Percentiles rank a stretch among this genome's conserved stretches.
phyloP scores from a whole-genome alignment of 2,113 vertebrate genomes.

The Erythrocercus mccallii region DNA sequence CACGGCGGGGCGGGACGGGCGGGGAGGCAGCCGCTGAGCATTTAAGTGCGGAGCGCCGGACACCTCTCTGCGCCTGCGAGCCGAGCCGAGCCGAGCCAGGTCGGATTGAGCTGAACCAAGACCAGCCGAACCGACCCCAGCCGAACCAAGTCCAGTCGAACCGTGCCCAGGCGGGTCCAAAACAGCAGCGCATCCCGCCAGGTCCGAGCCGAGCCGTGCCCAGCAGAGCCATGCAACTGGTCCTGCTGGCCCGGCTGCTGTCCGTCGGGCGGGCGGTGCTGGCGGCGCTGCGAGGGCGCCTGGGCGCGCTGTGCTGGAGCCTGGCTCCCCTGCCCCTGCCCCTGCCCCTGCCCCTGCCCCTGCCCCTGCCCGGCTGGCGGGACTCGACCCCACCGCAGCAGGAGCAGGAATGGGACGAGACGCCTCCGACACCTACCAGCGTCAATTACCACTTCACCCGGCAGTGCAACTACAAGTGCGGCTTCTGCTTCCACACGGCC shows the following conservation, averaged over 20 bases:
- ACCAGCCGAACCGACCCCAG: rapidly evolving
- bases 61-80: background rate
- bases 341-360: background rate
- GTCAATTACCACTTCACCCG: slow-evolving; percentile 96
- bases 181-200: background rate
- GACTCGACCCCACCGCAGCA: background rate
- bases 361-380: background rate
- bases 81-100: background rate
- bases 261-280: background rate
- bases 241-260: background rate
- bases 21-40: background rate
- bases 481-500: slow-evolving; percentile 96
- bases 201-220: background rate
- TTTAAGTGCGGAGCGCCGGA: background rate
- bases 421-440: slow-evolving; percentile 72
- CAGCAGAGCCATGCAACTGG: background rate
- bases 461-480: slow-evolving; percentile 92
- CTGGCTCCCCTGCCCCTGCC: background rate
- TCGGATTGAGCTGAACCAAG: background rate
- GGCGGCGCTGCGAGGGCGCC: background rate
- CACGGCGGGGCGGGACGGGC: too few relatives aligned
- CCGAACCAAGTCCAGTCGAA: background rate
- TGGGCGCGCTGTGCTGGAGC: slow-evolving; percentile 3
- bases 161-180: background rate
- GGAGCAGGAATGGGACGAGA: background rate